Percentiles rank a stretch among this genome's conserved stretches.
Evolutionary conservation across 2,888 invertebrate species (phyloP).

Genomic region (Seira sanloemensis): DNA sequence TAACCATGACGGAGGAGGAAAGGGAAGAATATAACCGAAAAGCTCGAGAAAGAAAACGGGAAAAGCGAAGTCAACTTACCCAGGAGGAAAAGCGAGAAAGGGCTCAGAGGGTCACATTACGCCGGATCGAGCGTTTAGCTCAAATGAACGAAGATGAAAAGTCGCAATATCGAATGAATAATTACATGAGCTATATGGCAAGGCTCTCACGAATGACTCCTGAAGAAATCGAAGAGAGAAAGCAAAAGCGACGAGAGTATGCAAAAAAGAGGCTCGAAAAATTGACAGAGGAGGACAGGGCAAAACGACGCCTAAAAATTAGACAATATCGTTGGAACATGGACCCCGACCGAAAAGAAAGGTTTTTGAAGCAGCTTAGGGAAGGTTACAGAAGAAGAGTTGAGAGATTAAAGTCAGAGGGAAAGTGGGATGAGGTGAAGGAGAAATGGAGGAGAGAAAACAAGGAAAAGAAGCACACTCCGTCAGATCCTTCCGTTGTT

Average conservation of each 20-base stretch:
- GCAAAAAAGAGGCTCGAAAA: not conserved
- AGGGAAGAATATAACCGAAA: constrained; percentile 17
- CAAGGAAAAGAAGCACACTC: not conserved
- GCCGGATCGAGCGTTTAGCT: not conserved
- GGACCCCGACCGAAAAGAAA: not conserved
- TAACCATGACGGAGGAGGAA: not conserved
- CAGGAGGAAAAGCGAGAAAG: constrained; percentile 27
- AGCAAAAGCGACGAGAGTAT: not conserved
- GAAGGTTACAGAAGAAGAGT: constrained; percentile 10
- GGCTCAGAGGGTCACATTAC: not conserved
- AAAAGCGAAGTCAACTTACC: not conserved
- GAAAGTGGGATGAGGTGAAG: constrained; percentile 27
- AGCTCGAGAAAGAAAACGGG: constrained; percentile 17
- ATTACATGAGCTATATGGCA: constrained; percentile 17
- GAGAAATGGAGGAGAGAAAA: constrained; percentile 21
- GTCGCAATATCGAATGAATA: not conserved
- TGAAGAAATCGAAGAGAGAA: constrained; percentile 19
- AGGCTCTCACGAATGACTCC: not conserved
- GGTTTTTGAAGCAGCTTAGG: not conserved
- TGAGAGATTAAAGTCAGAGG: constrained; percentile 28
- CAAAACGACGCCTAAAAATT: not conserved
- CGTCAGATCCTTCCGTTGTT: not conserved
- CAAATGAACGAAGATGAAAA: constrained; percentile 41
- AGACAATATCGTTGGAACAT: not conserved
- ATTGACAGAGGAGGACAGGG: not conserved